A percentile compares a stretch with the other conserved stretches of the same genome.
Conservation (phyloP, 2,888 invertebrate species). For the Torymus texanus region DNA sequence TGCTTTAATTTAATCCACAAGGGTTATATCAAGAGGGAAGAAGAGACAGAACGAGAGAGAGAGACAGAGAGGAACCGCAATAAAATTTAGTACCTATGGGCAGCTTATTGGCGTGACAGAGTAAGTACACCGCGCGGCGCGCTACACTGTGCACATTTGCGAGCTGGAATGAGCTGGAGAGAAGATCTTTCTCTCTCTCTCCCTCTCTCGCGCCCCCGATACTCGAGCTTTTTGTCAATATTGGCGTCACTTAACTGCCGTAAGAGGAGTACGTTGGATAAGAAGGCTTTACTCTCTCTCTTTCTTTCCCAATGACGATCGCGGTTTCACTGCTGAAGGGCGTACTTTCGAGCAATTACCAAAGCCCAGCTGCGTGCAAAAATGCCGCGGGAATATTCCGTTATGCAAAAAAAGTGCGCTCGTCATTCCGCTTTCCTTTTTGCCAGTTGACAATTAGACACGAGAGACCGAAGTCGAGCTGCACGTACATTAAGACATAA, state of each 20-base stretch:
- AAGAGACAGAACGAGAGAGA: constrained; percentile 10
- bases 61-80: constrained; percentile 43
- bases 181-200: constrained; percentile 3
- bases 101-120: constrained; percentile 53
- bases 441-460: too few species aligned
- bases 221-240: constrained; percentile 50
- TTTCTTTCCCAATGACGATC: constrained; percentile 2
- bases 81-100: constrained; percentile 56
- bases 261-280: constrained; percentile 8
- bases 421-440: too few species aligned
- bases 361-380: constrained; percentile 1
- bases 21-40: constrained; percentile 35
- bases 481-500: too few species aligned
- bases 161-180: constrained; percentile 13
- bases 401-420: constrained; percentile 5
- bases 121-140: constrained; percentile 42
- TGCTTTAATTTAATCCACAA: constrained; percentile 52
- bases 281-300: constrained; percentile 6
- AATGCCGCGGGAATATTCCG: constrained; percentile 5
- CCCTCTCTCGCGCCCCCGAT: constrained; percentile 4
- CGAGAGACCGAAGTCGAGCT: too few species aligned
- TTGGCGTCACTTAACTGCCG: constrained; percentile 29
- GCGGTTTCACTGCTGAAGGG: constrained; percentile 22
- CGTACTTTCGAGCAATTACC: constrained; percentile 25
- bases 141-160: neutral